A percentile compares a stretch with the other conserved stretches of the same genome.
phyloP scores from a whole-genome alignment of 2,797 vertebrate species.

The Arctocebus calabarensis region DNA sequence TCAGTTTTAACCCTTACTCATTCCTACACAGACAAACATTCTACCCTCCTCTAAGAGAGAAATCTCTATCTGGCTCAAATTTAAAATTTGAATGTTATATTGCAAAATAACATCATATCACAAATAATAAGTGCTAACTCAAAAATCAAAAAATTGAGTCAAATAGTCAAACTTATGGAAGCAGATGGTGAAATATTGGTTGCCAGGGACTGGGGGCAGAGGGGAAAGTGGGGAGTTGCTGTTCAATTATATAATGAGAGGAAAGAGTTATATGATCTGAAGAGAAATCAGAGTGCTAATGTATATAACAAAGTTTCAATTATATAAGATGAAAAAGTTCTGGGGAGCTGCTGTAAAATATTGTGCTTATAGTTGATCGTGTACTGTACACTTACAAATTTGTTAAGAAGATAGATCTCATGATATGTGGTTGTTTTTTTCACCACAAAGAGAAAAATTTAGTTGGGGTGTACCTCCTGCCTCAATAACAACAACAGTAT shows the following conservation, averaged over 20 bases:
- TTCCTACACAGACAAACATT: neutral
- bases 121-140: neutral
- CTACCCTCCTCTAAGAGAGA: neutral
- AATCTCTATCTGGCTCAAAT: neutral
- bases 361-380: neutral
- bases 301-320: neutral
- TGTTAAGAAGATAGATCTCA: neutral
- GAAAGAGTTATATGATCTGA: neutral
- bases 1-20: conserved; percentile 48
- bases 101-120: conserved; percentile 39
- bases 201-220: neutral
- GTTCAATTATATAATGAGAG: neutral
- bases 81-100: conserved; percentile 53
- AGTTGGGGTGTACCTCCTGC: neutral
- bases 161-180: neutral
- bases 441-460: neutral
- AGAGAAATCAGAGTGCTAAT: too few relatives aligned
- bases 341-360: neutral
- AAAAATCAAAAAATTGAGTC: conserved; percentile 33
- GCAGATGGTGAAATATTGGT: neutral
- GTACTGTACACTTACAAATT: neutral
- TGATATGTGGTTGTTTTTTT: neutral
- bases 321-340: neutral
- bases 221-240: neutral
- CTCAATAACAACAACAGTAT: neutral